Percentiles rank a stretch among this genome's conserved stretches.
Evolutionary conservation across 1,140 invertebrate species (phyloP).

Genomic region (Littorina saxatilis): DNA sequence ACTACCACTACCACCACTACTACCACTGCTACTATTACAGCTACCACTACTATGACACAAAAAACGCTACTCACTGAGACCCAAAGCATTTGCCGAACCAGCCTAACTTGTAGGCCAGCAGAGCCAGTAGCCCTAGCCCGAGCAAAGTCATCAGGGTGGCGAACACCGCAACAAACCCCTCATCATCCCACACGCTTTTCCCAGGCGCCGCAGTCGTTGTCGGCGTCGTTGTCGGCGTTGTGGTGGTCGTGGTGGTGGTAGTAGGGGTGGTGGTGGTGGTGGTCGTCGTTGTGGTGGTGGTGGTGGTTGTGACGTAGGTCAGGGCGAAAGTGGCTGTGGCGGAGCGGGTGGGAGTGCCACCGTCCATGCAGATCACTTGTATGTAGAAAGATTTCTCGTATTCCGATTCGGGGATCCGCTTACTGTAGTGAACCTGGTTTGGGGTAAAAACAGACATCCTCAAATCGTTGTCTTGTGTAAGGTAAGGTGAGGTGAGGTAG

Average conservation of each 20-base stretch:
- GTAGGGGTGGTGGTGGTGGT: conserved; percentile 26
- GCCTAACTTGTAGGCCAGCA: background rate
- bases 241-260: conserved; percentile 24
- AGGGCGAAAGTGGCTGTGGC: conserved; percentile 4
- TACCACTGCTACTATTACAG: conserved; percentile 5
- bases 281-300: conserved; percentile 4
- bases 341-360: conserved; percentile 20
- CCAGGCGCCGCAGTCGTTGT: background rate
- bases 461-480: background rate
- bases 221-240: conserved; percentile 17
- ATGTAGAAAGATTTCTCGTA: conserved; percentile 38
- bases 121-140: conserved; percentile 2
- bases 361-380: conserved; percentile 38
- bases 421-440: conserved; percentile 23
- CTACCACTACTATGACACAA: background rate
- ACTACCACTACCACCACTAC: conserved; percentile 10
- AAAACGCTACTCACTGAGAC: background rate
- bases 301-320: conserved; percentile 6
- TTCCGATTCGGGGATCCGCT: conserved; percentile 33
- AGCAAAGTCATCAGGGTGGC: conserved; percentile 36
- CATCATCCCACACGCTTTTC: conserved; percentile 21
- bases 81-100: background rate
- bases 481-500: background rate
- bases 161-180: conserved; percentile 35
- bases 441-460: background rate